Percentiles rank a stretch among this genome's conserved stretches.
Evolutionary conservation across 2,888 invertebrate species (phyloP).

Genomic region (Chromoteleia sp.): DNA sequence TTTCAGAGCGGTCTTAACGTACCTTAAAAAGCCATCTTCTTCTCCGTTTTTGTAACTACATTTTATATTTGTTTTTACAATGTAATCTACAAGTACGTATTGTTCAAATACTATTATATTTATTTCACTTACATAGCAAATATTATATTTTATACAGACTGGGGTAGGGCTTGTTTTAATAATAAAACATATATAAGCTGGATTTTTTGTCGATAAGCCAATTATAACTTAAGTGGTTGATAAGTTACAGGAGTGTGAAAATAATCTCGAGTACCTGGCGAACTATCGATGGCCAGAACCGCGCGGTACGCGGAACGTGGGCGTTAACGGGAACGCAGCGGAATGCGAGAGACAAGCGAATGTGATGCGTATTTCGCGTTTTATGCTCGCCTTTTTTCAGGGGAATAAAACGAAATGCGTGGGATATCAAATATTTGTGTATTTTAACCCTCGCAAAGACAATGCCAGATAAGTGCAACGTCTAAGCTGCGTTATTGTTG

Average conservation of each 20-base stretch:
- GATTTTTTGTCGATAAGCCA: slow-evolving; percentile 62
- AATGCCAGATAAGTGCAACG: slow-evolving; percentile 56
- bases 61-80: no score
- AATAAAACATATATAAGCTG: slow-evolving; percentile 10
- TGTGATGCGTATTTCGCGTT: slow-evolving; percentile 66
- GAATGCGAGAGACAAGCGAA: slow-evolving; percentile 68
- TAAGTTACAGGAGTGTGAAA: slow-evolving; percentile 61
- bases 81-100: no score
- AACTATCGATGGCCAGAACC: slow-evolving; percentile 62
- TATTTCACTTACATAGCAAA: no score
- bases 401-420: slow-evolving; percentile 33
- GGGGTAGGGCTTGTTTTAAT: neutral
- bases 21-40: no score
- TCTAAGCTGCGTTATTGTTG: slow-evolving; percentile 60
- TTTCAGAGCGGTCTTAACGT: no score
- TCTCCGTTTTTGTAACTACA: no score
- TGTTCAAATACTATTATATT: no score
- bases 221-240: slow-evolving; percentile 69
- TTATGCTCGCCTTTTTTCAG: slow-evolving; percentile 65
- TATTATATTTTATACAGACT: no score
- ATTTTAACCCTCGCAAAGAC: slow-evolving; percentile 48
- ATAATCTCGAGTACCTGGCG: slow-evolving; percentile 57
- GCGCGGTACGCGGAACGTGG: slow-evolving; percentile 63
- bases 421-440: slow-evolving; percentile 67
- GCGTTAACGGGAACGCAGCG: slow-evolving; percentile 69